phyloP scores from a whole-genome alignment of 2,888 invertebrate species.

The Catocala fraxini region DNA sequence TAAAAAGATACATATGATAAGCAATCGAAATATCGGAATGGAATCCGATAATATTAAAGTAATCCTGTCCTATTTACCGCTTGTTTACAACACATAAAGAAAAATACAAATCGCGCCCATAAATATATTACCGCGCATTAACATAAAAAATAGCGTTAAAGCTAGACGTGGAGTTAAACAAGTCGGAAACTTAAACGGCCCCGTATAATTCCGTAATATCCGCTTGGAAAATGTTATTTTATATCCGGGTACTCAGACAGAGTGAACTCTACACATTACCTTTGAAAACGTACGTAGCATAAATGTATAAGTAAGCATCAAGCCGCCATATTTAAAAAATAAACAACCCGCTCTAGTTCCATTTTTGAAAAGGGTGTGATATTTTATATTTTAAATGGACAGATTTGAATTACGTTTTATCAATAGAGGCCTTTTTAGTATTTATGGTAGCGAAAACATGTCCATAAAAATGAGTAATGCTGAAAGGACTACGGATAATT shows the following conservation, averaged over 20 bases:
- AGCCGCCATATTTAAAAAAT: constrained; percentile 15
- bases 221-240: constrained; percentile 49
- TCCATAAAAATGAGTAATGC: not conserved
- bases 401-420: not conserved
- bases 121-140: constrained; percentile 28
- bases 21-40: too few relatives aligned
- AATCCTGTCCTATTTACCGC: not conserved
- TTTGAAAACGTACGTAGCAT: constrained; percentile 29
- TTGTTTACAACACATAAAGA: constrained; percentile 11
- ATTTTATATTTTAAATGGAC: not conserved
- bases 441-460: not conserved
- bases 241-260: constrained; percentile 36
- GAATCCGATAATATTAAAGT: not conserved
- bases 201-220: constrained; percentile 63
- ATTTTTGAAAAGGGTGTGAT: constrained; percentile 10
- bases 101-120: constrained; percentile 30
- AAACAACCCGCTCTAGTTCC: constrained; percentile 1
- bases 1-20: not conserved
- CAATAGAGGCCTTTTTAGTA: not conserved
- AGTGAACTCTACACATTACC: constrained; percentile 44
- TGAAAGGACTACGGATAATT: constrained; percentile 2
- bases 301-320: constrained; percentile 6
- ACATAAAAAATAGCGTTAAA: constrained; percentile 38
- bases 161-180: constrained; percentile 53
- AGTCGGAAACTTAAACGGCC: constrained; percentile 58